Percentiles rank a stretch among this genome's conserved stretches.
These are phyloP conservation scores for Loriculus beryllinus DNA, from an alignment of 2,797 vertebrate genomes.

Conservation along the genomic window DNA sequence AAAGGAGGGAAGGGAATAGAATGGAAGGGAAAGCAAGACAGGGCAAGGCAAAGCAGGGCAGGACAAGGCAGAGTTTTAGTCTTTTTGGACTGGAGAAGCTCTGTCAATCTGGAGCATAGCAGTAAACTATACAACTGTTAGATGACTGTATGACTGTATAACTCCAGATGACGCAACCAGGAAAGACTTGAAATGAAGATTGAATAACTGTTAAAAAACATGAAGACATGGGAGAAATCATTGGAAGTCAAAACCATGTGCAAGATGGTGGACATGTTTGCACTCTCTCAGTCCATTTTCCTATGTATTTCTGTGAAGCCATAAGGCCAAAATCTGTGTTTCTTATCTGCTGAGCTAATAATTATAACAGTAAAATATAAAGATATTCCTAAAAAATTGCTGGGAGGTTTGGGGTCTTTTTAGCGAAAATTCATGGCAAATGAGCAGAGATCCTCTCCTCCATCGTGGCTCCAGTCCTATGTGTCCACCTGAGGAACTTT, in stretches of 20 bases:
- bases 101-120: neutral
- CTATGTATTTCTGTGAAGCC: neutral
- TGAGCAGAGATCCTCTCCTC: neutral
- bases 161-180: neutral
- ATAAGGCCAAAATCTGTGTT: neutral
- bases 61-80: rapidly evolving
- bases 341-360: neutral
- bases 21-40: neutral
- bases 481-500: neutral
- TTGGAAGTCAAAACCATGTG: neutral
- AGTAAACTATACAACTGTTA: neutral
- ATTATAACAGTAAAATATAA: neutral
- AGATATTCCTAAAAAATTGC: neutral
- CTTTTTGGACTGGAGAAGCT: neutral
- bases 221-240: neutral
- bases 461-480: neutral
- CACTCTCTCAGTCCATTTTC: neutral
- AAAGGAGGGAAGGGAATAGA: neutral
- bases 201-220: neutral
- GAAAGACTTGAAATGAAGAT: neutral
- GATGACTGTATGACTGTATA: neutral
- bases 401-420: neutral
- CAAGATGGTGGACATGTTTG: neutral
- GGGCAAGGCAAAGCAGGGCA: rapidly evolving
- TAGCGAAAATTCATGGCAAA: neutral